Base-by-base conservation (phyloP, 1,140 invertebrate species). In the Temnothorax curvispinosus region DNA sequence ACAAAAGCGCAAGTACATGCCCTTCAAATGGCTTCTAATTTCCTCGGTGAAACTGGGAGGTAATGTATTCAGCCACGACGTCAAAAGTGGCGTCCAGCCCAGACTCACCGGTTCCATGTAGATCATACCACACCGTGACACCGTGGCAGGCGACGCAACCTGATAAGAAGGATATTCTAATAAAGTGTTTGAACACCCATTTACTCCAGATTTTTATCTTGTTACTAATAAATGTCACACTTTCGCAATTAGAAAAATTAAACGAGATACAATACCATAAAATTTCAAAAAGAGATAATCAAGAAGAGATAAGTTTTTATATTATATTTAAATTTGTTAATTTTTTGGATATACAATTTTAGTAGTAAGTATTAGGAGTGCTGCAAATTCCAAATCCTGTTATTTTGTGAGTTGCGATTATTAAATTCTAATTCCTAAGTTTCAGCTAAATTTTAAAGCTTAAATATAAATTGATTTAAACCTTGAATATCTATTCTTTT, bases 101-200 rank as follows among this genome's bases (percentile, higher is more conserved):
- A 99, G 94, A 0, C 97, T 97, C 56, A 96, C 96, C 0, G 98
- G 98, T 93, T 99, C 98, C 98, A 99, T 97, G 94, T 99, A 99
- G 89, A 99, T 99, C 98, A 99, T 99, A 65, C 99, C 99, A 95
- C 99, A 99, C 27, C 99, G 97, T 0, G 98, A 99, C 3, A 99
- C 97, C 15, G 97, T 97, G 9, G 97, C 97, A 21, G 98, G 97
- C 0, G 98, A 99, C n/a, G 99, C 99, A 21, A 98, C 98, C 94
- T 95, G 21, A 71, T 15, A 4, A 60, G 5, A 47, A 27, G 11
- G 15, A 8, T 32, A 6, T 38, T 54, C 11, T 18, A 50, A 58
- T 44, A 13, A 50, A 47, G 13, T 71, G 6, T 74, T 74, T 35
- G 15, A 21, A 13, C 15, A 3, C 21, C 2, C 8, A 5, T 35